Evolutionary conservation across 2,797 vertebrate species (phyloP), one percentile per base, ranked within the genome.

Genomic region (Phoxinus dragarum): DNA sequence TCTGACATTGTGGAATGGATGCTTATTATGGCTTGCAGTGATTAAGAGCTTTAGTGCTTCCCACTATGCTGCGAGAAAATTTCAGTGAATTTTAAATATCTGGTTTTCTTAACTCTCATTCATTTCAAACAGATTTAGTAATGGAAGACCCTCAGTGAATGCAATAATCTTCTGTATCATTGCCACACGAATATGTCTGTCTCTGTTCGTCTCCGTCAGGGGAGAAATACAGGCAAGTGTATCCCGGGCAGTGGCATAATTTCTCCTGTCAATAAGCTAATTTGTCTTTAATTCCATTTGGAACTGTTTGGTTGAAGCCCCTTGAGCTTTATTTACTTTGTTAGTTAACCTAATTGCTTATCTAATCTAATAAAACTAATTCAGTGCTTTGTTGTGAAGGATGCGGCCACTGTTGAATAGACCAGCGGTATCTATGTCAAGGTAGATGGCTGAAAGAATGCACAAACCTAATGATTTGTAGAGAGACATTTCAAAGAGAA

Each of bases 351-450:
- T 95, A 95, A 95, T 95, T 95, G 93, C 92, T 94, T 94, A 94
- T 94, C 94, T 94, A 94, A 95, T 95, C 92, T 94, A 94, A 93
- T 95, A 94, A 91, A 91, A 90, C 91, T 92, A 92, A 94, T 94
- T 93, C 93, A 91, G 90, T 92, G 93, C 91, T 94, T 92, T 92
- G 92, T 91, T 93, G 77, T 67, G 90, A 94, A 91, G 88, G 91
- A 93, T 91, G 88, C 88, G 90, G 91, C 81, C 92, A 93, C 90
- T 93, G 91, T 91, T 87, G 84, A 91, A 92, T 90, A 91, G 92
- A 90, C 90, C 88, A 91, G 91, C 87, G 66, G 44, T 34, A 91
- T 92, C 84, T 90, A 81, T 82, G 80, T 90, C 86, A 89, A 86
- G 88, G 90, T 90, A 88, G 91, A 90, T 90, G 91, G 89, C 91